Base-by-base conservation (phyloP, 2,888 invertebrate species). In the Ophion ellenae region DNA sequence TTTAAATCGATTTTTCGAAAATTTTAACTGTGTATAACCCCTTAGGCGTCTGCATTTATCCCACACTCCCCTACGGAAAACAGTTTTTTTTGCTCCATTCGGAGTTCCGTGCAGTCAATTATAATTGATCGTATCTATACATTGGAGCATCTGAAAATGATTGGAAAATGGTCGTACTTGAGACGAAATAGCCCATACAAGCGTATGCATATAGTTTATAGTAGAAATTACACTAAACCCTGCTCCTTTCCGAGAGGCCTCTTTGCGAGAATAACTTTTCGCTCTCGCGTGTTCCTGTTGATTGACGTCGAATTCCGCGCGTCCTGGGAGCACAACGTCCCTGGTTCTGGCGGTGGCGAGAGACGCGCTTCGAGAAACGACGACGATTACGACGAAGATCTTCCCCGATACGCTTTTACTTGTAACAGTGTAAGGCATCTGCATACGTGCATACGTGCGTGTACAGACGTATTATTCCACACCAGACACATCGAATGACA, bases 231-330 rank as follows among this genome's bases (percentile, higher is more conserved):
- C 84, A 53, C 86, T 86, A 47, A 47, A 66, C 76, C 83, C 80
- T 80, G 80, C 76, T 75, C 40, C 64, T 76, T 67, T 47, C 40
- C 83, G 64, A 79, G 84, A 85, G 87, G 84, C 84, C 28, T 64
- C 64, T 71, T 63, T 63, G 81, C 84, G 82, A 84, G 83, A 85
- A 84, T 87, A 83, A 78, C 63, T 84, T 84, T 85, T 84, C 85
- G 85, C 79, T 85, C 84, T 88, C 85, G 87, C 87, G 88, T 88
- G 88, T 86, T 84, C 86, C 80, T 70, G 69, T 87, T 88, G 88
- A 88, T 88, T 88, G 88, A 88, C 88, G 87, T 87, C 79, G 86
- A 83, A 87, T 86, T 84, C 82, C 66, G 63, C 59, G 77, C 69
- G 69, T 69, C 86, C 74, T 69, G 47, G 59, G 69, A 70, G 53